phyloP scores from a whole-genome alignment of 2,113 vertebrate genomes.

The Actenoides lindsayi region DNA sequence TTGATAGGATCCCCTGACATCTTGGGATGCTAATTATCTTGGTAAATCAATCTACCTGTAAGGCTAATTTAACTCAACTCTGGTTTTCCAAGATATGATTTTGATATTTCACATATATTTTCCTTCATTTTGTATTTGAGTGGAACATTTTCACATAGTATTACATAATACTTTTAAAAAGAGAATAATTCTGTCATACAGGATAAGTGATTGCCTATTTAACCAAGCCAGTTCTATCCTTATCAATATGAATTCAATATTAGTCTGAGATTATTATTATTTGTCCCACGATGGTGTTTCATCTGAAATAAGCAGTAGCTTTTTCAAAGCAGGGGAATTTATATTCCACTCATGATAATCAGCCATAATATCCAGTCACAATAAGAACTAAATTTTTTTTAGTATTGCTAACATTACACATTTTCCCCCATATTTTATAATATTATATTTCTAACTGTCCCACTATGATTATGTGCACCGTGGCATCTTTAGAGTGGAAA shows the following conservation, averaged over 20 bases:
- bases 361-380: not conserved
- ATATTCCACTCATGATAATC: not conserved
- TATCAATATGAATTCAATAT: not conserved
- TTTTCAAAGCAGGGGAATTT: not conserved
- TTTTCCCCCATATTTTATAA: not conserved
- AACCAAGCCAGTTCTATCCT: not conserved
- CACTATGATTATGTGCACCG: not conserved
- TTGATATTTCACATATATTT: not conserved
- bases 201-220: not conserved
- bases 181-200: not conserved
- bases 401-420: not conserved
- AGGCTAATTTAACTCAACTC: not conserved
- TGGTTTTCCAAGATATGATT: not conserved
- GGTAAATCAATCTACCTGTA: not conserved
- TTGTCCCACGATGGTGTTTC: not conserved
- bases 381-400: not conserved
- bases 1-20: not conserved
- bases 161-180: not conserved
- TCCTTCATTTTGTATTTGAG: not conserved
- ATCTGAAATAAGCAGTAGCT: not conserved
- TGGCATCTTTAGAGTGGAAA: not conserved
- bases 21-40: not conserved
- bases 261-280: not conserved
- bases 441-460: not conserved
- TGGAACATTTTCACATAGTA: not conserved